Conservation (phyloP, 1,140 invertebrate genomes). For the Nasonia longicornis region DNA sequence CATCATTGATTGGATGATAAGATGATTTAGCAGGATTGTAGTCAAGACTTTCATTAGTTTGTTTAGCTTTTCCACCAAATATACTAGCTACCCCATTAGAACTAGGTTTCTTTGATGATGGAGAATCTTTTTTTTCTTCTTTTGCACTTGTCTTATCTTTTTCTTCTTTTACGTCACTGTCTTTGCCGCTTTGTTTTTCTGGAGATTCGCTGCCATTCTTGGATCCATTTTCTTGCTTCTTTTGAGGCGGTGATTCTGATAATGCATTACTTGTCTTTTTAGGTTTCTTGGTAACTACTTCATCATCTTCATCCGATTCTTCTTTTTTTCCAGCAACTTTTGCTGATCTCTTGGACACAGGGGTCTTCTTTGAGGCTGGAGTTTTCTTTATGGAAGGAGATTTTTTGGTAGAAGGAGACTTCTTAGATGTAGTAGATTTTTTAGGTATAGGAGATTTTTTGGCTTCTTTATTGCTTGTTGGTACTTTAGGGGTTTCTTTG, state of each 20-base stretch:
- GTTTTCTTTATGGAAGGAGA: background rate
- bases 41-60: conserved; percentile 53
- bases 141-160: conserved; percentile 10
- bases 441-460: background rate
- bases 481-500: conserved; percentile 20
- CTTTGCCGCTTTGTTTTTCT: conserved; percentile 38
- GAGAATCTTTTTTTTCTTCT: conserved; percentile 44
- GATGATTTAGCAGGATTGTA: conserved; percentile 84
- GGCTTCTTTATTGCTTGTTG: background rate
- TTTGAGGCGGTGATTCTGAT: conserved; percentile 3
- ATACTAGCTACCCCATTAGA: background rate
- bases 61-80: conserved; percentile 40
- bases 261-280: background rate
- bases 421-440: background rate
- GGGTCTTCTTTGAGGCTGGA: conserved; percentile 25
- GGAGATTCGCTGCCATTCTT: conserved; percentile 27
- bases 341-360: background rate
- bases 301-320: background rate
- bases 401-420: background rate
- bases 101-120: background rate
- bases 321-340: background rate
- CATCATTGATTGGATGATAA: conserved; percentile 93
- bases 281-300: conserved; percentile 9
- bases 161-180: conserved; percentile 39
- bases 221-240: conserved; percentile 49